Evolutionary conservation across 1,140 invertebrate genomes (phyloP), one percentile per base, ranked within the genome.

Genomic region (Drosophila nebulosa): DNA sequence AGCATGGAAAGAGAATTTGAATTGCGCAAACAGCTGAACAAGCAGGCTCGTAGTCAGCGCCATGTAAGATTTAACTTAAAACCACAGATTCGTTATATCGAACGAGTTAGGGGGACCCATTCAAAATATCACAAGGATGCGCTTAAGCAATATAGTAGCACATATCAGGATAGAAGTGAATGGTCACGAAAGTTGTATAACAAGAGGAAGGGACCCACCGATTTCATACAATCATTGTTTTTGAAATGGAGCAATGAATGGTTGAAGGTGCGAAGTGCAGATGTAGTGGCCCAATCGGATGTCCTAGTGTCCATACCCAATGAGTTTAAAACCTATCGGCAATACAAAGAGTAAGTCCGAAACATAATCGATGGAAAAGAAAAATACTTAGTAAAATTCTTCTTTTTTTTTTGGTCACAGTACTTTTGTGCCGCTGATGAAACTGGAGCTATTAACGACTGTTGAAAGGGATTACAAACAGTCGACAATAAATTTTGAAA

Each of bases 241-340:
- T 36, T 91, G 0, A 35, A 9, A 1, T 91, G 88, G 90, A 71
- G 67, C 4, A 90, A 90, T 46, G 66, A 89, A 39, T 91, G 80
- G 86, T 46, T 91, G 1, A 21, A 61, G 26, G 53, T 61, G 3
- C 57, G 75, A 14, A 79, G 68, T 67, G 68, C 64, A 0, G 70
- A 81, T 21, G 68, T 60, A 0, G 74, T 77, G 4, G 64, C 78
- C 1, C 64, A 76, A 14, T 30, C 27, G 1, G 85, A 89, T 35
- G 58, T 74, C 1, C n/a, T 91, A 0, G 35, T 72, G 18, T 74
- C 80, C 3, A 86, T 91, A 39, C 71, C 78, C n/a, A 42, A 39
- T 18, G 73, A 89, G 3, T 91, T 91, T 50, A 63, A 36, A 4
- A 57, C 36, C 12, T 80, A 69, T 4, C 74, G 70, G 16, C 78